phyloP scores from a whole-genome alignment of 2,797 vertebrate species.

The Paratrypauchen microcephalus region DNA sequence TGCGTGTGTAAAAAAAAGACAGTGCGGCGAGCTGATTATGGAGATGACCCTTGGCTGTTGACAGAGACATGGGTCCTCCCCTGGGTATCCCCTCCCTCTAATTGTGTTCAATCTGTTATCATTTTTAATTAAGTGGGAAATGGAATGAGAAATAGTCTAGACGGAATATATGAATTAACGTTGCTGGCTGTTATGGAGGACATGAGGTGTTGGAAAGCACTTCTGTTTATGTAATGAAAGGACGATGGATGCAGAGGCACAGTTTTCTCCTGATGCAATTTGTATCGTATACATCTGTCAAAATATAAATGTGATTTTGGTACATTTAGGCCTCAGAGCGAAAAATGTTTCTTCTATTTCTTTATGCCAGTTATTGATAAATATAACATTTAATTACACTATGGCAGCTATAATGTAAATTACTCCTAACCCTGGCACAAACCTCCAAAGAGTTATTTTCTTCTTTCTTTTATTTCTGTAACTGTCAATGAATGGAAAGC shows the following conservation, averaged over 20 bases:
- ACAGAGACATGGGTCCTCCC: constrained; percentile 58
- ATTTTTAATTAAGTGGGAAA: constrained; percentile 64
- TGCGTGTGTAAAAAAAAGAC: neutral
- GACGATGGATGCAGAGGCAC: neutral
- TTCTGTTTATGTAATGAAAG: neutral
- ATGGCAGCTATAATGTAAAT: neutral
- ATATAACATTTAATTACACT: neutral
- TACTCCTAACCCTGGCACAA: neutral
- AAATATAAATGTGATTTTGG: neutral
- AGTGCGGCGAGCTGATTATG: constrained; percentile 49
- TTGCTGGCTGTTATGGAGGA: constrained; percentile 10
- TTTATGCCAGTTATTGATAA: neutral
- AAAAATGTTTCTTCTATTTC: neutral
- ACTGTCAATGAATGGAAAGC: neutral
- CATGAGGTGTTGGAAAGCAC: neutral
- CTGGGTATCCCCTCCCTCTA: constrained; percentile 49
- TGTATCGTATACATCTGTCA: neutral
- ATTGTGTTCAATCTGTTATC: constrained; percentile 65
- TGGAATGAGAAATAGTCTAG: constrained; percentile 46
- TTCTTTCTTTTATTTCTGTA: too few species aligned
- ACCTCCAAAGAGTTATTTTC: too few species aligned
- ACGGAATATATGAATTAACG: constrained; percentile 38
- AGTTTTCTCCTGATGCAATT: neutral
- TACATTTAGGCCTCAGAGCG: neutral
- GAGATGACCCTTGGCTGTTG: constrained; percentile 67